A percentile compares a stretch with the other conserved stretches of the same genome.
These are phyloP conservation scores for Nautilus pompilius DNA, from an alignment of 1,140 invertebrate species.

Conservation along the genomic window DNA sequence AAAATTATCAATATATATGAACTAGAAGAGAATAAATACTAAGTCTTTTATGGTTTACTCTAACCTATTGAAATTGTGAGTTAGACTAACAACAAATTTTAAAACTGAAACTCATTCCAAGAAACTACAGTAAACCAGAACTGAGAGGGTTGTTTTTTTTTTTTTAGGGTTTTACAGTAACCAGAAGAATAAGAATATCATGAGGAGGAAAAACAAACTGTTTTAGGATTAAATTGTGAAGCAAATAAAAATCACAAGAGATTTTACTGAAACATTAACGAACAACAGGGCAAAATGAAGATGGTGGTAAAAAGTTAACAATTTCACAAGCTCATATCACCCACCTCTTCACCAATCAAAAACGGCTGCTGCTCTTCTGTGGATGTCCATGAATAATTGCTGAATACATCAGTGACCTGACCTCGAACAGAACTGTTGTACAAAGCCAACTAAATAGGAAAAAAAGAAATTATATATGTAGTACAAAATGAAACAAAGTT, in stretches of 20 bases:
- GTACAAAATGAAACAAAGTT: neutral
- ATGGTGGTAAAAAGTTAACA: neutral
- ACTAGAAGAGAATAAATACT: neutral
- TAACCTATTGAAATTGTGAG: too few relatives aligned
- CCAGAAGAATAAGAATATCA: neutral
- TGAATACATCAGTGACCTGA: slow-evolving; percentile 39
- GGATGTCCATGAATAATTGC: slow-evolving; percentile 47
- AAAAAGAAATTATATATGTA: neutral
- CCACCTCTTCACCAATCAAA: slow-evolving; percentile 58
- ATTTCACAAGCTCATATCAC: too few relatives aligned
- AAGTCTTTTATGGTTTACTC: too few relatives aligned
- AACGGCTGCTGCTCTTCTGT: slow-evolving; percentile 41
- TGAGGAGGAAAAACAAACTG: neutral
- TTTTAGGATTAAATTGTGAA: neutral
- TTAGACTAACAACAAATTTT: too few relatives aligned
- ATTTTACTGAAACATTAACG: neutral
- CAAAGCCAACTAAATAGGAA: slow-evolving; percentile 35
- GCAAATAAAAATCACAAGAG: neutral
- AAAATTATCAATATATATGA: neutral
- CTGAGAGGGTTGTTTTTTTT: too few relatives aligned
- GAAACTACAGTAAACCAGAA: too few relatives aligned
- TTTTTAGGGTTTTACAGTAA: neutral
- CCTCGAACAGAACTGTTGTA: slow-evolving; percentile 44
- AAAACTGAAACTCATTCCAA: too few relatives aligned
- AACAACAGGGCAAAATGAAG: neutral